Evolutionary conservation across 2,113 vertebrate species (phyloP).

Genomic region (Heterotis niloticus): DNA sequence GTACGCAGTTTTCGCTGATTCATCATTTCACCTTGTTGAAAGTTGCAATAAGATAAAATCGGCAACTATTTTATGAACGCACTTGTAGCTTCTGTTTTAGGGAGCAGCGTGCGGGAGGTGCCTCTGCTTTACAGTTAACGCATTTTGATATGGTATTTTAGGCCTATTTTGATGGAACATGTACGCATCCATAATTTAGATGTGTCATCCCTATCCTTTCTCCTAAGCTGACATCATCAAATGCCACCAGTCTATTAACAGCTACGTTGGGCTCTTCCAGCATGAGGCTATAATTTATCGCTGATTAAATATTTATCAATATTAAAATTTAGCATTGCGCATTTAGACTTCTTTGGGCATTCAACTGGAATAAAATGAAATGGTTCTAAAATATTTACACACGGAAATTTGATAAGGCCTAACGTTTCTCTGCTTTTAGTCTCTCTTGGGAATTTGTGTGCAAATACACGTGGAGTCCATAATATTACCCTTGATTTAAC

Average conservation of each 20-base stretch:
- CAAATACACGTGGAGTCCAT: conserved; percentile 33
- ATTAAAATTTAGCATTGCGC: conserved; percentile 52
- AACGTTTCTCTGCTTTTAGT: conserved; percentile 44
- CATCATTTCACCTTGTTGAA: too few relatives aligned
- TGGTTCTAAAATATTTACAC: conserved; percentile 54
- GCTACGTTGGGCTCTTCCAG: conserved; percentile 41
- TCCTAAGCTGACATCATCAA: conserved; percentile 33
- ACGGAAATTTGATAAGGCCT: conserved; percentile 49
- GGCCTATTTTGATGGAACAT: conserved; percentile 45
- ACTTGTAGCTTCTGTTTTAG: too few relatives aligned
- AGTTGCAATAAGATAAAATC: too few relatives aligned
- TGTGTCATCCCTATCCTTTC: conserved; percentile 42
- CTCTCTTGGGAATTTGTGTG: conserved; percentile 33
- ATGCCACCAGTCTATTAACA: conserved; percentile 50
- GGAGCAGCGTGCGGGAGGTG: background rate
- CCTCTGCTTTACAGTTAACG: conserved; percentile 40
- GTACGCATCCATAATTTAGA: conserved; percentile 50
- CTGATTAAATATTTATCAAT: conserved; percentile 52
- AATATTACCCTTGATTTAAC: conserved; percentile 28
- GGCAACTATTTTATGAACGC: too few relatives aligned
- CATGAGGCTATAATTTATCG: conserved; percentile 48
- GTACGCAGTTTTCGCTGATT: too few relatives aligned
- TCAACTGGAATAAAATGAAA: conserved; percentile 48
- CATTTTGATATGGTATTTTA: conserved; percentile 42
- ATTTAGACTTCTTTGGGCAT: conserved; percentile 35